Base-by-base conservation (phyloP, 2,113 vertebrate species). In the Percina caprodes region DNA sequence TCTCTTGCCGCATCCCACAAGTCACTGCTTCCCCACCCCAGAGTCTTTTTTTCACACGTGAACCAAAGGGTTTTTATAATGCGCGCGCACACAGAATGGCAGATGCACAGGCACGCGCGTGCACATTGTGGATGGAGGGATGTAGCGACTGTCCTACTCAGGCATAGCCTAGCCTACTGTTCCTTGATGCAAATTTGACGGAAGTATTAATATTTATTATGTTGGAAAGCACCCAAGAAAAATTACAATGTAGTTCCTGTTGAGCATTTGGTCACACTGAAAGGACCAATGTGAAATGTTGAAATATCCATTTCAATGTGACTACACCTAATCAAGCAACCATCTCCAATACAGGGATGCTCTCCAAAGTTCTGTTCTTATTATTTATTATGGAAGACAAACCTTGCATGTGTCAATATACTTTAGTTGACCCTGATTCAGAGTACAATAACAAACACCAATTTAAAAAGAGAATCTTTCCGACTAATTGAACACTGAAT, bases 1-100 rank as follows among this genome's bases (percentile, higher is more conserved):
- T 74, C 60, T 85, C 62, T 77, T 82, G 80, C 81, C 85, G 85
- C 89, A 89, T 87, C 88, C 88, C 90, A 88, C 82, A 77, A 91
- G 76, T 75, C 86, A 85, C 82, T 84, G 87, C 60, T 78, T 80
- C 86, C 70, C 77, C 86, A 67, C 89, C 70, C 59, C 77, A 33
- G 35, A 65, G 39, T 49, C 54, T 86, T 61, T 74, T 74, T n/a
- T 86, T 74, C 69, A 85, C 79, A 89, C 88, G 82, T 87, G 83
- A 84, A 79, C 78, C 46, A 72, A 72, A 70, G 55, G 68, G 12
- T 72, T 79, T 87, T 85, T 81, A 84, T 79, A 69, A 88, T 86
- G 88, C 81, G 80, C 87, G 87, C 83, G 42, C 89, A 70, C 77
- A 77, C n/a, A 3, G 48, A 33, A 24, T 18, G 35, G 70, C 33